phyloP scores from a whole-genome alignment of 2,888 invertebrate genomes.

The Geotrupes spiniger region DNA sequence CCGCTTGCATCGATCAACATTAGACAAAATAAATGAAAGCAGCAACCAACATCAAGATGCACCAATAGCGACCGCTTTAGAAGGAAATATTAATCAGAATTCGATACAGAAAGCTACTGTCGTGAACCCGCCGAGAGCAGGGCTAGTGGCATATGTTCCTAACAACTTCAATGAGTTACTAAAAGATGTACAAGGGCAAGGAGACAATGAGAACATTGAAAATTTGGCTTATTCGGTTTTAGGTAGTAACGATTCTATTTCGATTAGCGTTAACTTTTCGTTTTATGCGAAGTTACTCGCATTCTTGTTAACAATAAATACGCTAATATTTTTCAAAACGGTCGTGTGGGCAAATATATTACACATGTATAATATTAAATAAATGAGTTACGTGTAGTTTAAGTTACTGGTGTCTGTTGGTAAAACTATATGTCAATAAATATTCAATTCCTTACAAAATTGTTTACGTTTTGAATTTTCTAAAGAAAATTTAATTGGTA shows the following conservation, averaged over 20 bases:
- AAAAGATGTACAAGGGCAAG: constrained; percentile 21
- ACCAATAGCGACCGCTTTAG: neutral
- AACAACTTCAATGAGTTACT: constrained; percentile 2
- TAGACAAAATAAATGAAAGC: constrained; percentile 1
- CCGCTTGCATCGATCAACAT: neutral
- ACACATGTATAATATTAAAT: no score
- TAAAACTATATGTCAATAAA: no score
- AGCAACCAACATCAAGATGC: neutral
- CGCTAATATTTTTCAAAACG: constrained; percentile 19
- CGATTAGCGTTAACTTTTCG: constrained; percentile 19
- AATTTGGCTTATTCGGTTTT: neutral
- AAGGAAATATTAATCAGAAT: neutral
- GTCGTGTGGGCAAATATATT: constrained; percentile 9
- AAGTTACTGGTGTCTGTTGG: no score
- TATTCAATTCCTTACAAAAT: no score
- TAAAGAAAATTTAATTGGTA: no score
- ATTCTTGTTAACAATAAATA: constrained; percentile 22
- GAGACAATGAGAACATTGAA: constrained; percentile 13
- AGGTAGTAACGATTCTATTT: constrained; percentile 2
- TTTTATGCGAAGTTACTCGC: constrained; percentile 19
- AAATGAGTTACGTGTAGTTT: no score
- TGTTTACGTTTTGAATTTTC: no score
- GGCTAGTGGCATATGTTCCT: neutral
- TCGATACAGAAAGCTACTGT: neutral
- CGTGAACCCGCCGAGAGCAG: neutral